A percentile compares a stretch with the other conserved stretches of the same genome.
Evolutionary conservation across 2,113 vertebrate species (phyloP).

Genomic region (Eonycteris spelaea): DNA sequence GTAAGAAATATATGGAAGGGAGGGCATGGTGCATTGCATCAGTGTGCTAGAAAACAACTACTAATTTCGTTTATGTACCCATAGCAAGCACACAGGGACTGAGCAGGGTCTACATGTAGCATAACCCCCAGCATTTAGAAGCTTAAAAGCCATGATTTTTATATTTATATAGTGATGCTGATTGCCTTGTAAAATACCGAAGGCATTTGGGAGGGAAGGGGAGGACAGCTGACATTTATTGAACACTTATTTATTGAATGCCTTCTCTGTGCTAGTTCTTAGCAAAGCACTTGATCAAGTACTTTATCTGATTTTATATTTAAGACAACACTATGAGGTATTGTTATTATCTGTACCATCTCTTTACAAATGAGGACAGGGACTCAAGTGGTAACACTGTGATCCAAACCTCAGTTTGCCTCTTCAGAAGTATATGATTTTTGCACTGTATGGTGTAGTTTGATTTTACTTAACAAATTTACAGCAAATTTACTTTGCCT

Average conservation of each 20-base stretch:
- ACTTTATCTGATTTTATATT: background rate
- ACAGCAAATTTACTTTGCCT: background rate
- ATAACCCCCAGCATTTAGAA: background rate
- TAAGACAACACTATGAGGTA: background rate
- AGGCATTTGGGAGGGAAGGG: background rate
- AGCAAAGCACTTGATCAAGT: background rate
- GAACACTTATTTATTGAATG: background rate
- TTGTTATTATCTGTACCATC: background rate
- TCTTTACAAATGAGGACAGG: background rate
- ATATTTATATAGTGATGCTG: background rate
- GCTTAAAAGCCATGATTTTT: background rate
- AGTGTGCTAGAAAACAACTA: background rate
- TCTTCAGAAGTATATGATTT: background rate
- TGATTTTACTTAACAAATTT: background rate
- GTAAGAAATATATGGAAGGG: background rate
- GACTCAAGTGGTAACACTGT: background rate
- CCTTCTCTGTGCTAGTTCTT: background rate
- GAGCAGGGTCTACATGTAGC: fast-evolving
- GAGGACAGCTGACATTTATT: background rate
- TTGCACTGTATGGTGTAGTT: background rate
- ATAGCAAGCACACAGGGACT: background rate
- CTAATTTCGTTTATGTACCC: background rate
- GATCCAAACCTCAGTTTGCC: background rate
- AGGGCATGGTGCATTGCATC: background rate
- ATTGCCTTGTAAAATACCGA: background rate